Conservation (phyloP, 1,140 invertebrate species). For the Plutomurus gul region DNA sequence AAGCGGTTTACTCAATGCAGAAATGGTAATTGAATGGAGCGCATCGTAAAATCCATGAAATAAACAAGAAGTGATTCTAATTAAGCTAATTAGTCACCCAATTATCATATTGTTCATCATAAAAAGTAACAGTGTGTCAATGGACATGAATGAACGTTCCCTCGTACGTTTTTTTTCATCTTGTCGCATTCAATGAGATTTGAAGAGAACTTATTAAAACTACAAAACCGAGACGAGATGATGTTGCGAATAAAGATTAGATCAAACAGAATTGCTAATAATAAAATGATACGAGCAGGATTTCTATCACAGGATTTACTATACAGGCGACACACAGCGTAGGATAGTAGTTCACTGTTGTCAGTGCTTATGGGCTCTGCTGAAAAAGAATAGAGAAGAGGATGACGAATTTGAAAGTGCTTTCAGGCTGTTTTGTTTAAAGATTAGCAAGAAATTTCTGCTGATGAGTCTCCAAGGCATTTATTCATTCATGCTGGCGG, state of each 20-base stretch:
- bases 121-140: not conserved
- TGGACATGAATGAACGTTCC: not conserved
- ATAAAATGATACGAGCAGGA: not conserved
- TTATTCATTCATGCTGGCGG: not conserved
- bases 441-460: slow-evolving; percentile 1
- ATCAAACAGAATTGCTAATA: not conserved
- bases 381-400: not conserved
- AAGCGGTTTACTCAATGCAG: not conserved
- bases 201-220: slow-evolving; percentile 5
- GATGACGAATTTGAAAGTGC: not conserved
- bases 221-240: not conserved
- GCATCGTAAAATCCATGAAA: slow-evolving; percentile 5
- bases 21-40: not conserved
- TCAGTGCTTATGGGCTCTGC: not conserved
- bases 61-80: slow-evolving; percentile 22
- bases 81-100: slow-evolving; percentile 24
- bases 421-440: not conserved
- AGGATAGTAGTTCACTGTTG: too few species aligned
- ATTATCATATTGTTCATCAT: not conserved
- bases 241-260: not conserved
- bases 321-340: too few species aligned
- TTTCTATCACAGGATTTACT: too few species aligned
- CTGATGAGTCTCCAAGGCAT: not conserved
- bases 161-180: not conserved
- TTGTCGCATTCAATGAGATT: not conserved